Conservation (phyloP, 1,140 invertebrate species). For the Coenobita brevimanus region DNA sequence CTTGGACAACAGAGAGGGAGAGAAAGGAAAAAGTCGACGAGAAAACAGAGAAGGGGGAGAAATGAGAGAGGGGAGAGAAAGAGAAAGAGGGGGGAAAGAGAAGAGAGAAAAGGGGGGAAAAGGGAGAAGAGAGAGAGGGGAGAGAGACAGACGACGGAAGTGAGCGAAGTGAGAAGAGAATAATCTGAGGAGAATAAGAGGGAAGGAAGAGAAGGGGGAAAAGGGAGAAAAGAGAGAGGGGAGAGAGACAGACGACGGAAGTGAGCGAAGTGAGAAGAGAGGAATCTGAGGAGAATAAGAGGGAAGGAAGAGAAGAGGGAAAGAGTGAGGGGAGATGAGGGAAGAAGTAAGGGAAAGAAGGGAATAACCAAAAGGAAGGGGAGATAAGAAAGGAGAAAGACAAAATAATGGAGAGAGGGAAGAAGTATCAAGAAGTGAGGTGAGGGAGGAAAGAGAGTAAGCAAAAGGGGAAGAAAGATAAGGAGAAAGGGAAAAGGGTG, state of each 20-base stretch:
- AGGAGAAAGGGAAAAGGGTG: not conserved
- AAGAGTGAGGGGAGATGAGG: not conserved
- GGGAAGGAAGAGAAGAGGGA: too few relatives aligned
- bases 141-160: not conserved
- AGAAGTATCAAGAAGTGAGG: not conserved
- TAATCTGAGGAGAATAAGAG: not conserved
- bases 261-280: too few relatives aligned
- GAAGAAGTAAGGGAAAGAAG: not conserved
- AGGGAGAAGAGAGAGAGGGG: not conserved
- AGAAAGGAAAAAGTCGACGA: too few relatives aligned
- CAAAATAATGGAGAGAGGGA: not conserved
- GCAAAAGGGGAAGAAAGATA: not conserved
- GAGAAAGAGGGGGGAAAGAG: not conserved
- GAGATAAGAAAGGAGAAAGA: not conserved
- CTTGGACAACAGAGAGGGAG: too few relatives aligned
- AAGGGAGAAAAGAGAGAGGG: too few relatives aligned
- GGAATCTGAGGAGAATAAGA: too few relatives aligned
- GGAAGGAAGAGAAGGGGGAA: not conserved
- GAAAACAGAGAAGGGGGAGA: not conserved
- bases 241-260: too few relatives aligned
- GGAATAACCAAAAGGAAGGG: not conserved
- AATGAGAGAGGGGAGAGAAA: not conserved
- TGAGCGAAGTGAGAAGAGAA: not conserved
- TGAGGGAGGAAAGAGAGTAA: too few relatives aligned
- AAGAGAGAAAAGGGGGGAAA: not conserved